Base-by-base conservation (phyloP, 2,888 invertebrate genomes). In the Amphipoea lucens region DNA sequence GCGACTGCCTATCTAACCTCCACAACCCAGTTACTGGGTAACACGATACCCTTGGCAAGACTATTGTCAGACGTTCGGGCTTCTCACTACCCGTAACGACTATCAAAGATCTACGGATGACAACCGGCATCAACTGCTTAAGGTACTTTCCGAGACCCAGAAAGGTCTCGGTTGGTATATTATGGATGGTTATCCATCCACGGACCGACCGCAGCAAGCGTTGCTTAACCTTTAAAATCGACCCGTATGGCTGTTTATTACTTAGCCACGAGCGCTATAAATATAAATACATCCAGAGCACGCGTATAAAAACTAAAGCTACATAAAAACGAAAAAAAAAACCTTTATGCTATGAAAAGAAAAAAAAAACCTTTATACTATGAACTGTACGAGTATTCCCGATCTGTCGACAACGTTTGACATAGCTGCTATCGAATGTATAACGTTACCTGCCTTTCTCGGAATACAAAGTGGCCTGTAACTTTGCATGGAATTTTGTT, bases 401-500 rank as follows among this genome's bases (percentile, higher is more conserved):
- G 65, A 78, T 72, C 77, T 75, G 74, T 73, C 74, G 54, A 65
- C 65, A 81, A 36, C 69, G 80, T 79, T 87, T 87, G 85, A 80
- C 77, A 73, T 42, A 69, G 74, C 63, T 74, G 48, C 74, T 84
- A 83, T 88, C 82, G 76, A 83, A 85, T 84, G 79, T 79, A 78
- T 81, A 80, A 83, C 78, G 79, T 75, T 23, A 68, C 20, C 36
- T 54, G 54, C 76, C 74, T 78, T 63, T 74, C 29, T 54, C 67
- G 70, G 85, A 88, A 87, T 87, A 87, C 85, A 82, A 89, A 88
- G 84, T 83, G 78, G 73, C 54, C 51, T 54, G 71, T 66, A 57
- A 74, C 76, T 77, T 54, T 73, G n/a, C 68, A 60, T 76, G n/a
- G 76, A 78, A 83, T 73, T 77, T 70, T 77, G 66, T 80, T 84